A percentile compares a stretch with the other conserved stretches of the same genome.
These are phyloP conservation scores for Amblyopsis rosae DNA, from an alignment of 2,113 vertebrate genomes.

Conservation along the genomic window DNA sequence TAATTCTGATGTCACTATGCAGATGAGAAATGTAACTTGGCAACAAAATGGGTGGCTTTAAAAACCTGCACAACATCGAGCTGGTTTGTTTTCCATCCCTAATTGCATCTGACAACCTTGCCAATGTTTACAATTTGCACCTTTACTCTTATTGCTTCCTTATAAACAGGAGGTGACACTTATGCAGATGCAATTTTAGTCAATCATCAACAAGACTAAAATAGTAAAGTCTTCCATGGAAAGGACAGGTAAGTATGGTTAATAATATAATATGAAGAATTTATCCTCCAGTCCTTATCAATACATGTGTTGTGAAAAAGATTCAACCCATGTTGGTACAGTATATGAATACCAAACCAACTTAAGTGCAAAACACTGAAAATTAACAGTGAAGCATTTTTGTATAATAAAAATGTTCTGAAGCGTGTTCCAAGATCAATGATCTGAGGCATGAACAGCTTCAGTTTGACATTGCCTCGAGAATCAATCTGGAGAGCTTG, in stretches of 20 bases:
- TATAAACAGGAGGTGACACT: constrained; percentile 35
- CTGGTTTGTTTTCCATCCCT: constrained; percentile 34
- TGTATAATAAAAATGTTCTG: neutral
- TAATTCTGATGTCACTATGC: constrained; percentile 55
- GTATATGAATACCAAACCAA: too few relatives aligned
- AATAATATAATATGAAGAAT: neutral
- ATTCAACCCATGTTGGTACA: too few relatives aligned
- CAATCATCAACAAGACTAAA: constrained; percentile 4
- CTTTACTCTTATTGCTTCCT: constrained; percentile 28
- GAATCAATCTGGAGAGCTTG: too few relatives aligned
- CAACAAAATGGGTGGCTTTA: constrained; percentile 56
- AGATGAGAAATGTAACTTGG: constrained; percentile 57
- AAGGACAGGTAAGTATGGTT: neutral
- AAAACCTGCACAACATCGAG: constrained; percentile 31
- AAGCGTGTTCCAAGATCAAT: too few relatives aligned
- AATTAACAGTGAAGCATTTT: neutral
- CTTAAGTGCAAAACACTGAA: too few relatives aligned
- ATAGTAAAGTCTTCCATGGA: neutral
- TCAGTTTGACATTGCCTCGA: too few relatives aligned
- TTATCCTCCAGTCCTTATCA: neutral
- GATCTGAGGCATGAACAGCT: too few relatives aligned
- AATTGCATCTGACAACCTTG: constrained; percentile 57
- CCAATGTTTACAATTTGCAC: constrained; percentile 27
- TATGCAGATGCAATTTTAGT: constrained; percentile 8
- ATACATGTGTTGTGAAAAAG: too few relatives aligned